These are phyloP conservation scores for Cerastis leucographa DNA, from an alignment of 2,888 invertebrate species.

Conservation along the genomic window DNA sequence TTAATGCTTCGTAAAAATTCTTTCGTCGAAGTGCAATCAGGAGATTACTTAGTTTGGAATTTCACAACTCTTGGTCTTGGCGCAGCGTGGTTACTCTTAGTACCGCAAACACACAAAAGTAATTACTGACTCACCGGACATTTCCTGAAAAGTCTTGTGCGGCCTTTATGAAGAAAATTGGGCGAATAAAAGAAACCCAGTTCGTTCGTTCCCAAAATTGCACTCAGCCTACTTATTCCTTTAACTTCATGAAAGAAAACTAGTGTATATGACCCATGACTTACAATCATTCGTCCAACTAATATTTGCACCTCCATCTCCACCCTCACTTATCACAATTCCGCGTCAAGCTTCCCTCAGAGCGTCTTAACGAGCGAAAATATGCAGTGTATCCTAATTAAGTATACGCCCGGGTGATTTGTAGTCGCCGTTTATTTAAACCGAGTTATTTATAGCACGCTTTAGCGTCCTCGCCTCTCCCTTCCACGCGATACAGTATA, in stretches of 20 bases:
- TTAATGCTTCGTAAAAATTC: slow-evolving; percentile 46
- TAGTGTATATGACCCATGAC: background rate
- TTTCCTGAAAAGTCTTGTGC: background rate
- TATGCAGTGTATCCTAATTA: slow-evolving; percentile 73
- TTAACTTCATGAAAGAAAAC: background rate
- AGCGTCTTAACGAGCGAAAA: slow-evolving; percentile 63
- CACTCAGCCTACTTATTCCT: background rate
- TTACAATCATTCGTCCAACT: background rate
- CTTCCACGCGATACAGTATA: slow-evolving; percentile 52
- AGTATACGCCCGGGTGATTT: slow-evolving; percentile 72
- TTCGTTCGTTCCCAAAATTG: background rate
- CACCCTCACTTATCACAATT: slow-evolving; percentile 48
- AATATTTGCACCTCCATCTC: slow-evolving; percentile 24
- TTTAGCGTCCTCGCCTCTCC: slow-evolving; percentile 61
- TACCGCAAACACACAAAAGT: background rate
- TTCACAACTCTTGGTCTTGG: slow-evolving; percentile 29
- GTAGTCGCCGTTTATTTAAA: slow-evolving; percentile 71
- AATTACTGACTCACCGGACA: no score
- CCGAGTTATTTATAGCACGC: slow-evolving; percentile 75
- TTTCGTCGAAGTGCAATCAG: slow-evolving; percentile 32
- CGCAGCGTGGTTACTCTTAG: background rate
- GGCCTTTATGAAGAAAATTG: background rate
- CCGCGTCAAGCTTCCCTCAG: slow-evolving; percentile 41
- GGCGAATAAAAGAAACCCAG: background rate
- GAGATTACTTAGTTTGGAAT: slow-evolving; percentile 18